phyloP scores from a whole-genome alignment of 2,797 vertebrate species.

The Gorsachius magnificus region DNA sequence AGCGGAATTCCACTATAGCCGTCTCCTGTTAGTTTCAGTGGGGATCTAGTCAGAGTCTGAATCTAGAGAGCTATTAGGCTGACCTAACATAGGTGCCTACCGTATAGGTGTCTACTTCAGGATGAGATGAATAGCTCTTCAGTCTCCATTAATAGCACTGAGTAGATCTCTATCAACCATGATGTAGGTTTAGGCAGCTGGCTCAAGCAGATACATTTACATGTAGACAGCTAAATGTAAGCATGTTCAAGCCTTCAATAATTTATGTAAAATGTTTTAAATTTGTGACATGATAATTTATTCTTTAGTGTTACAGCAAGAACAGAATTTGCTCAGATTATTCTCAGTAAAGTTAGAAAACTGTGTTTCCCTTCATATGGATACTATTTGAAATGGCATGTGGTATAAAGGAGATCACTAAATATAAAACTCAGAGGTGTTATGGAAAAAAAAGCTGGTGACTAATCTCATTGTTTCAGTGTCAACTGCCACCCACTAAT shows the following conservation, averaged over 20 bases:
- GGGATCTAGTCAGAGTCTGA: neutral
- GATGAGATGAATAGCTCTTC: neutral
- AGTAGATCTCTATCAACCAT: neutral
- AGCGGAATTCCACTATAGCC: neutral
- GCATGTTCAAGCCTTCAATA: neutral
- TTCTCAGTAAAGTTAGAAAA: neutral
- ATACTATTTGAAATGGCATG: neutral
- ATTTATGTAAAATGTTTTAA: neutral
- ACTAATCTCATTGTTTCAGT: neutral
- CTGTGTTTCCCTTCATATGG: neutral
- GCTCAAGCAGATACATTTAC: neutral
- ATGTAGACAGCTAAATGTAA: neutral
- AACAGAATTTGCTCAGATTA: neutral
- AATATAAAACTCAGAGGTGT: neutral
- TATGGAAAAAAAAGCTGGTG: neutral
- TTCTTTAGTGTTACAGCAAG: neutral
- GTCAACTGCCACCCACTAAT: neutral
- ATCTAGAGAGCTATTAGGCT: neutral
- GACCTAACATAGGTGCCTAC: neutral
- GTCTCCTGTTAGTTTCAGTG: neutral
- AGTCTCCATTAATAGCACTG: neutral
- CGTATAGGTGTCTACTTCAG: neutral
- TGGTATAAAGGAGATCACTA: neutral
- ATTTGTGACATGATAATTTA: neutral
- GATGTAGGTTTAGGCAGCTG: neutral